Evolutionary conservation across 2,888 invertebrate genomes (phyloP), one percentile per base, ranked within the genome.

Genomic region (Chrysopilus asiliformis): DNA sequence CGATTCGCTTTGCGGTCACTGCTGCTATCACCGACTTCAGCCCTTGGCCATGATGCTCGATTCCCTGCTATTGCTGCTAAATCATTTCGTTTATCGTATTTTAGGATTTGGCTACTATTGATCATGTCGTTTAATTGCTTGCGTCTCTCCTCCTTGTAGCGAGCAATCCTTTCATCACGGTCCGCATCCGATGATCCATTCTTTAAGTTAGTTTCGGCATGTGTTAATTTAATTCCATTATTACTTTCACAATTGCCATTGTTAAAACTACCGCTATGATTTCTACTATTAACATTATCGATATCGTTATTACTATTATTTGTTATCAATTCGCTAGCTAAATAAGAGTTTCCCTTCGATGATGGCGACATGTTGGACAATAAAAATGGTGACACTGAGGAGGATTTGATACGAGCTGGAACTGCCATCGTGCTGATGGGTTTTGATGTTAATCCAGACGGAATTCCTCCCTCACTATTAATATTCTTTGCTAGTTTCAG

Each of bases 71-170:
- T n/a, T 24, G 15, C 33, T 13, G 13, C n/a, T 14, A 8, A 15
- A 25, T 72, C 75, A n/a, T n/a, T n/a, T n/a, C n/a, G n/a, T n/a
- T n/a, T n/a, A n/a, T n/a, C n/a, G n/a, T n/a, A n/a, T n/a, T n/a
- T n/a, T n/a, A n/a, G n/a, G n/a, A n/a, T n/a, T n/a, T n/a, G n/a
- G n/a, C n/a, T n/a, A n/a, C n/a, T n/a, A n/a, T n/a, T n/a, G n/a
- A n/a, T n/a, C n/a, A n/a, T n/a, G n/a, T n/a, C n/a, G n/a, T n/a
- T n/a, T 42, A 80, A 63, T 57, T 80, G 79, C 49, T 69, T 71
- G 42, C 76, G 68, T 37, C 81, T 66, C 53, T 80, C 77, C 51
- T 80, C 80, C 56, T 81, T 81, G 60, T 79, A 80, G 49, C 71
- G 71, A 49, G 72, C 73, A 50, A 79, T 75, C 53, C 79, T 67